Evolutionary conservation across 2,888 invertebrate species (phyloP), one percentile per base, ranked within the genome.

Genomic region (Clanis bilineata): DNA sequence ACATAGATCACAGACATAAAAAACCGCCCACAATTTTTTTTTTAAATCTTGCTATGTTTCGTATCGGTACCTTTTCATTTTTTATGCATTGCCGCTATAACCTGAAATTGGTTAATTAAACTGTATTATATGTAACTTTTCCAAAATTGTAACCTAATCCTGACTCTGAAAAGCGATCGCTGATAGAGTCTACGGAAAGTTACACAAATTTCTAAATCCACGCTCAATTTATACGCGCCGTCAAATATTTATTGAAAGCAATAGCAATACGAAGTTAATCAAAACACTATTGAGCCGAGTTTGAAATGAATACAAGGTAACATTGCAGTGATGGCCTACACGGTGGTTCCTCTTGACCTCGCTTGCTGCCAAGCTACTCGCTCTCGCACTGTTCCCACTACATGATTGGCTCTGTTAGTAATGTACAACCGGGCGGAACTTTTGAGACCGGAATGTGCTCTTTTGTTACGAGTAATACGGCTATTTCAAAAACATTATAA

Each of bases 321-420:
- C 70, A 67, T 71, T 73, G 67, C 64, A 64, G 67, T 71, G 62
- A 62, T 73, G 67, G 69, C 59, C 64, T 71, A 66, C 59, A 66
- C 64, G 65, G 66, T 62, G 68, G 64, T 63, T 61, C 64, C 59
- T 65, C 76, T 77, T 75, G 79, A 76, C 79, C 74, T 63, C 25
- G 61, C 61, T 64, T 63, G 62, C 63, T 62, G 60, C 58, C 59
- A 58, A 63, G 60, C 57, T 60, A 63, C 64, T 51, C 28, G 51
- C 51, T 28, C 51, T 32, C 51, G 51, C 25, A 45, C 47, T 51
- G 28, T 51, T 59, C 68, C 62, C 59, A 66, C 62, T 61, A 64
- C 66, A 64, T 72, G 73, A 79, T 78, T 79, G 72, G 70, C 67
- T 66, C 68, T 73, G 70, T 72, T 74, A 70, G 69, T 66, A 59